These are phyloP conservation scores for Anoura caudifer DNA, from an alignment of 2,113 vertebrate species.

Conservation along the genomic window DNA sequence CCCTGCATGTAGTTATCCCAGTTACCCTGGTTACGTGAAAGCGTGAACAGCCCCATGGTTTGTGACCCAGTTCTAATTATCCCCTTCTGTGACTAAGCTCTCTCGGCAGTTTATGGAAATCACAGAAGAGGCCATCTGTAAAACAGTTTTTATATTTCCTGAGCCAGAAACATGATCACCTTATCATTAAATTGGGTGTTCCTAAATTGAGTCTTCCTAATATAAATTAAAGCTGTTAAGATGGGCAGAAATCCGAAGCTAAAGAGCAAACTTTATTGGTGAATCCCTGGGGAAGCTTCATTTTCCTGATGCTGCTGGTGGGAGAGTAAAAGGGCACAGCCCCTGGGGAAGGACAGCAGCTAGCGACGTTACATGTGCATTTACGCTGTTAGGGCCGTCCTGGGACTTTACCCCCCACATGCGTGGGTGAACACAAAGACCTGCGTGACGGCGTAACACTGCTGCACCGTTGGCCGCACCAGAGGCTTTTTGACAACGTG, in stretches of 20 bases:
- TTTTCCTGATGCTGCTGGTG: neutral
- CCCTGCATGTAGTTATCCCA: fast-evolving
- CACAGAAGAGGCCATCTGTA: neutral
- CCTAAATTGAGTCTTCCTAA: neutral
- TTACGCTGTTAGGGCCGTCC: neutral
- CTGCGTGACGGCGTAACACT: neutral
- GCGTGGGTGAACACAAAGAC: neutral
- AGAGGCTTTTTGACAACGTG: neutral
- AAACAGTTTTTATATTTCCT: neutral
- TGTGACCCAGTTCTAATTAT: neutral
- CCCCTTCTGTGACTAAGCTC: neutral
- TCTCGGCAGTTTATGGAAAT: neutral
- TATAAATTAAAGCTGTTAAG: neutral
- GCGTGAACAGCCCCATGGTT: fast-evolving
- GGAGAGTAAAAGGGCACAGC: neutral
- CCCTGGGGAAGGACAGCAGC: neutral
- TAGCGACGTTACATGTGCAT: neutral
- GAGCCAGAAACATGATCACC: neutral
- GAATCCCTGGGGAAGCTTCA: neutral
- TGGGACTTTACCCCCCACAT: neutral
- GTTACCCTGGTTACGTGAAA: neutral
- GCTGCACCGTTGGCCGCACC: neutral
- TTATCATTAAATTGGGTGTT: neutral
- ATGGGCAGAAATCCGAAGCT: neutral
- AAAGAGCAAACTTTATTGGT: neutral